These are phyloP conservation scores for Coronaproctus castanopsis DNA, from an alignment of 2,888 invertebrate species.

Conservation along the genomic window DNA sequence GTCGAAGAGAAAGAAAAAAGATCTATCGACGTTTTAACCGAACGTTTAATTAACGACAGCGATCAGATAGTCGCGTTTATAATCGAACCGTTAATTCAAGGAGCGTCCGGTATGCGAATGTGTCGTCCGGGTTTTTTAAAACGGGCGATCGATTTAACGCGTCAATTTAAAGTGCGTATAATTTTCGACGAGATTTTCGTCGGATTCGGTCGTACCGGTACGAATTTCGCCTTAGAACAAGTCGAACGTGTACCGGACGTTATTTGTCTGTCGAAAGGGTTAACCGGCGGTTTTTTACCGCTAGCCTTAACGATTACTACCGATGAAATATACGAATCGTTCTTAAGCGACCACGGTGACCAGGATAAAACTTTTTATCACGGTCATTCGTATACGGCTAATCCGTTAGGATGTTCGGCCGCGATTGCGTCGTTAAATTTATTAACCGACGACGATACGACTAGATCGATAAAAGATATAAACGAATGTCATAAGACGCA, in stretches of 20 bases:
- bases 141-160: neutral
- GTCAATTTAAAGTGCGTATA: conserved; percentile 1
- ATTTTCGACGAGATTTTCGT: conserved; percentile 11
- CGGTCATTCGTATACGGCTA: conserved; percentile 12
- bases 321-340: conserved; percentile 1
- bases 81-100: conserved; percentile 10
- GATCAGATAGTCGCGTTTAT: conserved; percentile 8
- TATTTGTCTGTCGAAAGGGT: conserved; percentile 11
- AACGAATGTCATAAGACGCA: neutral
- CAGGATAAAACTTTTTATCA: conserved; percentile 10
- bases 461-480: neutral
- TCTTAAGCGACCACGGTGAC: conserved; percentile 1
- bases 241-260: conserved; percentile 5
- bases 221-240: conserved; percentile 10
- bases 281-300: conserved; percentile 10
- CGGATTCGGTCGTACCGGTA: conserved; percentile 11
- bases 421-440: conserved; percentile 8
- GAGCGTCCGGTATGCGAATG: conserved; percentile 10
- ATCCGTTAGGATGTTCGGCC: conserved; percentile 11
- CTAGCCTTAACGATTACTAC: conserved; percentile 10
- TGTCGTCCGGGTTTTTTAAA: conserved; percentile 7
- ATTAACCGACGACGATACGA: neutral
- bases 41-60: neutral
- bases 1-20: conserved; percentile 5
- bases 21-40: neutral